Conservation (phyloP, 2,888 invertebrate genomes). For the Habrosyne pyritoides region DNA sequence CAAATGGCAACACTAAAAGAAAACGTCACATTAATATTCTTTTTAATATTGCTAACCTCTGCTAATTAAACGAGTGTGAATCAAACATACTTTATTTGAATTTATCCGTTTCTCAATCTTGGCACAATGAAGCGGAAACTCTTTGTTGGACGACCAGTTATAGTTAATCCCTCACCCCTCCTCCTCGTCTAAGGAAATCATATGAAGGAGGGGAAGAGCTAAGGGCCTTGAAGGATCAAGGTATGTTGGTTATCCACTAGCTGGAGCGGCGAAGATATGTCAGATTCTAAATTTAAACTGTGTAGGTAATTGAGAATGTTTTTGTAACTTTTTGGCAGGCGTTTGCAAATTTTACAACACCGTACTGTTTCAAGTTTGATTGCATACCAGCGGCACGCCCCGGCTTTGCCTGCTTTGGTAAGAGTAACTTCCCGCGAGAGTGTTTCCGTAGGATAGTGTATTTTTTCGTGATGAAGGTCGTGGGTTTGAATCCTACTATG, state of each 20-base stretch:
- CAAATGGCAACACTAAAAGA: no score
- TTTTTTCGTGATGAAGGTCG: no score
- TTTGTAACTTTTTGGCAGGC: no score
- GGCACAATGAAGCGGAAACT: conserved; percentile 51
- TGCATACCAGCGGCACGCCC: no score
- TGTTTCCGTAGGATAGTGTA: no score
- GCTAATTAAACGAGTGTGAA: conserved; percentile 59
- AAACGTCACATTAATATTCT: conserved; percentile 15
- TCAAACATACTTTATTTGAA: conserved; percentile 52
- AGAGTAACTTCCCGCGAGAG: no score
- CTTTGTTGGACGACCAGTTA: conserved; percentile 36
- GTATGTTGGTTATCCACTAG: conserved; percentile 23
- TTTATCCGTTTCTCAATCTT: conserved; percentile 43
- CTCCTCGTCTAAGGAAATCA: conserved; percentile 11
- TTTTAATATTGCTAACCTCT: conserved; percentile 36
- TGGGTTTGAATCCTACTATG: no score
- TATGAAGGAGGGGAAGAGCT: conserved; percentile 10
- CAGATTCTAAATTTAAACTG: conserved; percentile 36
- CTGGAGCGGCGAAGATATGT: conserved; percentile 32
- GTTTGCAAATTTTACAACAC: no score
- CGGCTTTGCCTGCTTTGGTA: no score
- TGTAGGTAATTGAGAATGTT: no score
- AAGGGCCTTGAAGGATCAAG: conserved; percentile 16
- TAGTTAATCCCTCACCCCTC: conserved; percentile 12
- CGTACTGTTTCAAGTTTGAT: no score